Evolutionary conservation across 2,888 invertebrate species (phyloP).

Genomic region (Xestobium rufovillosum): DNA sequence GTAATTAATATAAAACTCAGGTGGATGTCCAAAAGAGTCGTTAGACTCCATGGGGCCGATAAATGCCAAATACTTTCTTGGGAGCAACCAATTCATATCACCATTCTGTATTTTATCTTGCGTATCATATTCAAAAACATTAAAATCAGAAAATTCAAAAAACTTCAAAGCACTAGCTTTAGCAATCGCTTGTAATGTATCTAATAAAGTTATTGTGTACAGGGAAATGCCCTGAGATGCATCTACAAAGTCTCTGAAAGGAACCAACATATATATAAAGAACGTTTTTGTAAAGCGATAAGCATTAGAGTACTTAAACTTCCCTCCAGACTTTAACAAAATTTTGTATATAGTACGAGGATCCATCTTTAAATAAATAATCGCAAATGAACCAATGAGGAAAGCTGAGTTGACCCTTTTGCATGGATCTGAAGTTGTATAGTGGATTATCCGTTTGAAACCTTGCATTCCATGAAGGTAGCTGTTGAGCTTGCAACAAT

Average conservation of each 20-base stretch:
- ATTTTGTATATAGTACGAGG: slow-evolving; percentile 64
- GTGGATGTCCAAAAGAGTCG: slow-evolving; percentile 48
- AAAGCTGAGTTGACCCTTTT: slow-evolving; percentile 82
- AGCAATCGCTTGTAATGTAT: slow-evolving; percentile 57
- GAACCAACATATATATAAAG: slow-evolving; percentile 6
- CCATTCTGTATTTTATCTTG: slow-evolving; percentile 78
- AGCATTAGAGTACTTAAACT: slow-evolving; percentile 6
- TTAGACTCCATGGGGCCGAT: slow-evolving; percentile 63
- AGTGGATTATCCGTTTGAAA: slow-evolving; percentile 72
- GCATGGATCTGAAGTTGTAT: slow-evolving; percentile 64
- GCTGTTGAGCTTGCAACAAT: slow-evolving; percentile 68
- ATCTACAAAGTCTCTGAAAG: slow-evolving; percentile 60
- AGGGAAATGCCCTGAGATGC: slow-evolving; percentile 70
- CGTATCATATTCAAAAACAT: slow-evolving; percentile 74
- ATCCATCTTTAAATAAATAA: slow-evolving; percentile 60
- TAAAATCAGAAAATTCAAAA: slow-evolving; percentile 76
- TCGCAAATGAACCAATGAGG: slow-evolving; percentile 75
- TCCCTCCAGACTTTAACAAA: slow-evolving; percentile 47
- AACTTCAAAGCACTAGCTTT: slow-evolving; percentile 69
- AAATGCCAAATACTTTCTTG: slow-evolving; percentile 78
- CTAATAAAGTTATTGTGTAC: slow-evolving; percentile 64
- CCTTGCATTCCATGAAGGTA: slow-evolving; percentile 60
- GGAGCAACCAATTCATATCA: slow-evolving; percentile 85
- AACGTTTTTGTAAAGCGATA: slow-evolving; percentile 12
- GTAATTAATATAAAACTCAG: slow-evolving; percentile 79